Evolutionary conservation across 2,888 invertebrate species (phyloP), one percentile per base, ranked within the genome.

Genomic region (Agonum fuliginosum): DNA sequence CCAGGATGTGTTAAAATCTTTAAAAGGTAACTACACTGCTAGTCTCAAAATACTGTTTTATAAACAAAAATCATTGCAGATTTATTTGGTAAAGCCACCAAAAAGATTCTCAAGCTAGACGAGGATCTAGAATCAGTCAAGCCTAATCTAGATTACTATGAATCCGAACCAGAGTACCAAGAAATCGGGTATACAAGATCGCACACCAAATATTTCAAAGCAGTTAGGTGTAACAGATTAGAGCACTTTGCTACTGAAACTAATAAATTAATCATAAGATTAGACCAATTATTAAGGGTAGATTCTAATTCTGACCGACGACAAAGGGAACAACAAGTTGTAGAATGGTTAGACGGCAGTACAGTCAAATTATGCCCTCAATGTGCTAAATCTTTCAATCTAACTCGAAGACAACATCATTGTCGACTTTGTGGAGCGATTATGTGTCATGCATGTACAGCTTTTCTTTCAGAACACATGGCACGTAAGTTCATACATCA

Each of bases 351-450:
- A 51, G 96, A 97, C 83, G 99, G 99, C 34, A 92, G 92, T 62
- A 94, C 94, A 72, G 97, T 97, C 0, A 94, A 93, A 79, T 87
- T 96, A 5, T 99, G 99, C 85, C 97, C 97, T 0, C 94, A 92
- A 80, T 99, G 99, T 88, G 95, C 97, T 0, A 93, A 93, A 84
- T 90, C 92, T 54, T 99, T 99, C 87, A 94, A 94, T 83, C 87
- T 97, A 77, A 93, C 97, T 0, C 89, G 96, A 78, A 89, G 99
- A 80, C 95, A 97, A 85, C 99, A 99, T 87, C 99, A 99, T 87
- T 99, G 99, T 84, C 90, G 98, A 79, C 89, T 99, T 2, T 99
- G 97, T 85, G 98, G 98, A 0, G 94, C 95, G 76, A 93, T 98
- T 78, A 93, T 98, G 90, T 98, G 98, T 85, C 91, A 96, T 84